phyloP scores from a whole-genome alignment of 2,113 vertebrate species.

The Phylloscopus trochiloides region DNA sequence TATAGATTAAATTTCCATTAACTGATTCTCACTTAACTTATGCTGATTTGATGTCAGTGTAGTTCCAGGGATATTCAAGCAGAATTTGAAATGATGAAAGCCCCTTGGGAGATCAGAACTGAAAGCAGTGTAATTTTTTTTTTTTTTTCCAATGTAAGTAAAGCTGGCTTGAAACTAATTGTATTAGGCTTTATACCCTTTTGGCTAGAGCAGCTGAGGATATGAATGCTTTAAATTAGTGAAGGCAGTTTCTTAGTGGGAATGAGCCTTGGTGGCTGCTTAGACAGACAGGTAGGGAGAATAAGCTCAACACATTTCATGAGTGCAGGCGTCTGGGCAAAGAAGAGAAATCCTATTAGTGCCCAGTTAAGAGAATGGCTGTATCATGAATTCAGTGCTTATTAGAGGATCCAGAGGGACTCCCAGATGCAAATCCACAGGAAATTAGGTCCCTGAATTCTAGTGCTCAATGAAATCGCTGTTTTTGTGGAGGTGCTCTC shows the following conservation, averaged over 20 bases:
- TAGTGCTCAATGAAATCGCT: neutral
- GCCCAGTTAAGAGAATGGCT: constrained; percentile 15
- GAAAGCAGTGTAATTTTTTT: neutral
- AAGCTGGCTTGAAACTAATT: constrained; percentile 35
- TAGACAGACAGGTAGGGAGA: neutral
- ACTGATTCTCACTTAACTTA: constrained; percentile 1
- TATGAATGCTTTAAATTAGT: constrained; percentile 30
- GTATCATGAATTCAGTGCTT: neutral
- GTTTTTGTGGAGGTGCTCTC: neutral
- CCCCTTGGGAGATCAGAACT: neutral
- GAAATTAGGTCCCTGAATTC: neutral
- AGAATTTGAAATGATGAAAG: neutral
- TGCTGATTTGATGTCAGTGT: neutral
- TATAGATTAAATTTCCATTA: constrained; percentile 23
- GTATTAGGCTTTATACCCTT: constrained; percentile 10
- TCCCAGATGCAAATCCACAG: constrained; percentile 3
- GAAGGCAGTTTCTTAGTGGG: constrained; percentile 16
- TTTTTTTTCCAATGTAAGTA: neutral
- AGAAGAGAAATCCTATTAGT: constrained; percentile 37
- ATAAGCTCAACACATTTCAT: neutral
- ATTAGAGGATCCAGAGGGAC: neutral
- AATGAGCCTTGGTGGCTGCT: neutral
- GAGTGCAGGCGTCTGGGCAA: neutral
- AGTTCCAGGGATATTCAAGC: neutral
- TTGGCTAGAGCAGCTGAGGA: neutral